Base-by-base conservation (phyloP, 1,140 invertebrate genomes). In the Semibalanus balanoides region DNA sequence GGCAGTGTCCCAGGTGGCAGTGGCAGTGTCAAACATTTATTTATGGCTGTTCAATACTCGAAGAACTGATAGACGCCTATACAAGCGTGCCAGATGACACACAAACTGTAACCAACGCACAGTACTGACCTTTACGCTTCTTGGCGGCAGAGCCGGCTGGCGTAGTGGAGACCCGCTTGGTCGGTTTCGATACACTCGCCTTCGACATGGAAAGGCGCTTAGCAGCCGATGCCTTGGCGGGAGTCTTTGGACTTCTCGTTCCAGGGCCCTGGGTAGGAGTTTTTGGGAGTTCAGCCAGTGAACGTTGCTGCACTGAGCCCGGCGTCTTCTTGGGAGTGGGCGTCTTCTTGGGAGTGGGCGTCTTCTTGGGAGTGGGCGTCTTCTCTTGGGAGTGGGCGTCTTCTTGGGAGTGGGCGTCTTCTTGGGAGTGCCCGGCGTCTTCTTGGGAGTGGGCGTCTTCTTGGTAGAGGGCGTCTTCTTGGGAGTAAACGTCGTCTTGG, bases 401-500 rank as follows among this genome's bases (percentile, higher is more conserved):
- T 5, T 40, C 17, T 40, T 40, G 35, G 35, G 35, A 40, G 5
- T 40, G 35, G 40, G n/a, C 7, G 30, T 11, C 40, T 64, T 51
- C 27, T 74, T 78, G 17, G 51, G 51, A 25, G 28, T 64, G 22
- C n/a, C n/a, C n/a, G 22, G 7, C 11, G 51, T 40, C 17, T 27
- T 64, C n/a, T n/a, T n/a, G n/a, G n/a, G n/a, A n/a, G n/a, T 74
- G 3, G 77, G 77, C 29, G 77, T 29, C 43, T 9, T 74, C 25
- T 31, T 69, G 0, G 43, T n/a, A n/a, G 76, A 74, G 30, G 27
- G 17, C 31, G 72, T n/a, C 27, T 9, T 77, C 76, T 77, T 78
- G 30, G 74, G 17, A 28, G 74, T 31, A 35, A 30, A 74, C 64
- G 76, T 64, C n/a, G 76, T 72, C 76, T 78, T 77, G 14, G 76